Base-by-base conservation (phyloP, 2,797 vertebrate species). In the Brotula barbata region DNA sequence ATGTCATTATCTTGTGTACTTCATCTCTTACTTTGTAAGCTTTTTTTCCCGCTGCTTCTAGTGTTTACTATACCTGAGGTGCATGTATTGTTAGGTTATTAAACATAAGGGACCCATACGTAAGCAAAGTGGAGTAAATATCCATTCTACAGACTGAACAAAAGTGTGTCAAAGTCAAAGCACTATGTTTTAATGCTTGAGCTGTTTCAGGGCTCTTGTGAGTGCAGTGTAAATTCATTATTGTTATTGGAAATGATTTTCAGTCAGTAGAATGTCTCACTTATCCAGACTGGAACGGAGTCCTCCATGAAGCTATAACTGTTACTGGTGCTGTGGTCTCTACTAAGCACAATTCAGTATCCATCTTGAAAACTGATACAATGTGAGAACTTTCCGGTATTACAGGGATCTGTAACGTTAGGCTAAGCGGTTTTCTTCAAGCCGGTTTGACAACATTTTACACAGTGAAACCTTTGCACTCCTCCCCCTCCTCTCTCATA, bases 401-500 rank as follows among this genome's bases (percentile, higher is more conserved):
- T n/a, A n/a, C n/a, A n/a, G n/a, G n/a, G n/a, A n/a, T n/a, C n/a
- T n/a, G n/a, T n/a, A n/a, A n/a, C n/a, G n/a, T 41, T 21, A 59
- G 57, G 6, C 14, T 5, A 8, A 23, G 43, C 58, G 44, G 46
- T 40, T 80, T 19, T 22, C 19, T 71, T 39, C 44, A 40, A 88
- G 77, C 89, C 80, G 87, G 89, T 90, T 89, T 78, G 85, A 85
- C 89, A 42, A 64, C 85, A 84, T 88, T 77, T 71, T 47, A 57
- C 40, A n/a, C n/a, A 23, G 68, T 69, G 81, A 88, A 83, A 87
- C 85, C 77, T 81, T 77, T 75, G 76, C 68, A 21, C 80, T 68
- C 48, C 45, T 25, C 61, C 68, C 41, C 67, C 60, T 5, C 2
- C 16, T 0, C 13, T 41, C 41, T 64, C 55, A 19, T 20, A 39